Conservation (phyloP, 2,113 vertebrate genomes). For the Pteruthius melanotis region DNA sequence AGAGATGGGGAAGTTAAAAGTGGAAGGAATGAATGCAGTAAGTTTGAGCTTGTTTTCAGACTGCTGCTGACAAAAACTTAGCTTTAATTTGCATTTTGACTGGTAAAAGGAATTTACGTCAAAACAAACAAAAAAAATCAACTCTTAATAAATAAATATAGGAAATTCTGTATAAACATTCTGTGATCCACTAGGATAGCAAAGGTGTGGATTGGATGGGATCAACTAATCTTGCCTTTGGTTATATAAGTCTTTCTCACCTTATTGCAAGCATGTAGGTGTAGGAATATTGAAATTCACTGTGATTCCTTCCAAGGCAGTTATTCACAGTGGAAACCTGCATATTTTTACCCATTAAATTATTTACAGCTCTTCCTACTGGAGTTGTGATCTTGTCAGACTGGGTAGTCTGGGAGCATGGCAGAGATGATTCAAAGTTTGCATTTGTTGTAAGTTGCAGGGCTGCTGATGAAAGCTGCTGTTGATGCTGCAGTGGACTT, state of each 20-base stretch:
- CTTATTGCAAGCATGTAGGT: neutral
- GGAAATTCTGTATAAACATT: neutral
- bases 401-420: neutral
- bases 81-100: neutral
- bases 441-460: neutral
- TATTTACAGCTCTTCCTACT: neutral
- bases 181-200: neutral
- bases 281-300: neutral
- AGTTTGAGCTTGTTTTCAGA: neutral
- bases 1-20: neutral
- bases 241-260: neutral
- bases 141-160: neutral
- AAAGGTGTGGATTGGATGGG: neutral
- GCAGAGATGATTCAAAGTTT: neutral
- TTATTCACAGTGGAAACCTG: neutral
- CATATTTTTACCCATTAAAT: neutral
- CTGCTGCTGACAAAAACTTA: neutral
- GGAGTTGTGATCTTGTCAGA: neutral
- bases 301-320: neutral
- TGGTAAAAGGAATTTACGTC: neutral
- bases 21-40: neutral
- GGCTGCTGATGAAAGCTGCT: neutral
- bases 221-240: neutral
- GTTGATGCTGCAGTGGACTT: neutral
- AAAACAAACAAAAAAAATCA: neutral